Percentiles rank a stretch among this genome's conserved stretches.
phyloP scores from a whole-genome alignment of 2,797 vertebrate species.

The Rousettus madagascariensis region DNA sequence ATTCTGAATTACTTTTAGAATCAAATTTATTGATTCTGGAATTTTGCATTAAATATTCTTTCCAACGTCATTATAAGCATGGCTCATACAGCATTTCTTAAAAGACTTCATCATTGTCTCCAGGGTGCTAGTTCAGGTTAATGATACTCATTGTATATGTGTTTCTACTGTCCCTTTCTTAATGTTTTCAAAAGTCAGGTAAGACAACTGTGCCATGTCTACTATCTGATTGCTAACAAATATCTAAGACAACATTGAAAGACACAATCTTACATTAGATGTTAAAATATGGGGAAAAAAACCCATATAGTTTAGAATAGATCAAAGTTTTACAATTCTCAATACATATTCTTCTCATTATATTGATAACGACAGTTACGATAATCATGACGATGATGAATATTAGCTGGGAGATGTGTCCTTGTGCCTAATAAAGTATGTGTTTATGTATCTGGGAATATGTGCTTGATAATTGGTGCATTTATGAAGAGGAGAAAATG shows the following conservation, averaged over 20 bases:
- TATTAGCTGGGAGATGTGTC: neutral
- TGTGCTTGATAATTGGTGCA: neutral
- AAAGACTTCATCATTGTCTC: neutral
- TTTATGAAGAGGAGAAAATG: neutral
- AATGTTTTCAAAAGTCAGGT: neutral
- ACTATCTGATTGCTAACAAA: neutral
- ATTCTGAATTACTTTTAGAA: slow-evolving; percentile 2
- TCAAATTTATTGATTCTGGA: neutral
- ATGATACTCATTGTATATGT: neutral
- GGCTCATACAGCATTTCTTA: neutral
- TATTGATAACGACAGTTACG: neutral
- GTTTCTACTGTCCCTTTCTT: neutral
- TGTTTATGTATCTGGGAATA: neutral
- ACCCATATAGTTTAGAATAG: neutral
- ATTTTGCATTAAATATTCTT: neutral
- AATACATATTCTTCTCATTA: neutral
- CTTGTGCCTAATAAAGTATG: neutral
- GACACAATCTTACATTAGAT: neutral
- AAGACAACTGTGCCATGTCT: neutral
- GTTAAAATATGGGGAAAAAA: neutral
- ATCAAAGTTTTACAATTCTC: neutral
- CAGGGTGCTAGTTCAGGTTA: neutral
- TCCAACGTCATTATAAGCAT: neutral
- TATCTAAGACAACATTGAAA: neutral
- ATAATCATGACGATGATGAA: neutral